Evolutionary conservation across 2,113 vertebrate genomes (phyloP).

Genomic region (Climacteris rufus): DNA sequence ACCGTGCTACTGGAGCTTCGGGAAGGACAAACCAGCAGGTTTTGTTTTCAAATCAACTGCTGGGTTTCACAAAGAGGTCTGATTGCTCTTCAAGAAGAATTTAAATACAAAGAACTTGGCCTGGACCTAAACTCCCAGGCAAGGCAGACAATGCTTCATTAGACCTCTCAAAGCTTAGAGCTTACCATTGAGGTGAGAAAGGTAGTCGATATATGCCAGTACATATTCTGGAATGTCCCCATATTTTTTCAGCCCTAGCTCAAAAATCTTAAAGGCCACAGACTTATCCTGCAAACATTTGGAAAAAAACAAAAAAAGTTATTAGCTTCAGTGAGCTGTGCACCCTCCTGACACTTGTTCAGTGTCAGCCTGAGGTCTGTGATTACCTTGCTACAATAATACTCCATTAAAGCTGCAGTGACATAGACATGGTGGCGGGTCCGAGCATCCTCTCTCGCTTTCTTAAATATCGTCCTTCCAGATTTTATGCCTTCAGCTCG

Average conservation of each 20-base stretch:
- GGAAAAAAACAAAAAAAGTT: neutral
- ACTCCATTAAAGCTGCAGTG: constrained; percentile 98
- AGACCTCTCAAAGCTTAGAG: neutral
- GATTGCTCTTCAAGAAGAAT: neutral
- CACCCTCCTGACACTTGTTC: neutral
- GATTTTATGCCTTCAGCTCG: constrained; percentile 98
- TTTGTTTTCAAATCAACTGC: neutral
- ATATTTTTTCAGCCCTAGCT: constrained; percentile 97
- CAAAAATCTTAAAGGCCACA: constrained; percentile 99
- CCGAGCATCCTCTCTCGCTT: constrained; percentile 92
- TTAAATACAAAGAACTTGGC: neutral
- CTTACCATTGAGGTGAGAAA: constrained; percentile 98
- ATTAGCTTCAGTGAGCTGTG: neutral
- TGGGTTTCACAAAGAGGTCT: neutral
- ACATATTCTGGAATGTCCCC: constrained; percentile 99
- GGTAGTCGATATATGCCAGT: constrained; percentile 97
- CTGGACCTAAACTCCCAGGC: neutral
- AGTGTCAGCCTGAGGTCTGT: neutral
- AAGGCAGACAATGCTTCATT: neutral
- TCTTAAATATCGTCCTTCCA: constrained; percentile 97
- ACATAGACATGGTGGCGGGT: constrained; percentile 98
- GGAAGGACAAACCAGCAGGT: neutral
- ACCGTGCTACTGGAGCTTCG: neutral
- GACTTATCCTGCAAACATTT: constrained; percentile 88
- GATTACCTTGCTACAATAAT: constrained; percentile 97